Evolutionary conservation across 2,797 vertebrate genomes (phyloP), one percentile per base, ranked within the genome.

Genomic region (Spinibarbus caldwelli): DNA sequence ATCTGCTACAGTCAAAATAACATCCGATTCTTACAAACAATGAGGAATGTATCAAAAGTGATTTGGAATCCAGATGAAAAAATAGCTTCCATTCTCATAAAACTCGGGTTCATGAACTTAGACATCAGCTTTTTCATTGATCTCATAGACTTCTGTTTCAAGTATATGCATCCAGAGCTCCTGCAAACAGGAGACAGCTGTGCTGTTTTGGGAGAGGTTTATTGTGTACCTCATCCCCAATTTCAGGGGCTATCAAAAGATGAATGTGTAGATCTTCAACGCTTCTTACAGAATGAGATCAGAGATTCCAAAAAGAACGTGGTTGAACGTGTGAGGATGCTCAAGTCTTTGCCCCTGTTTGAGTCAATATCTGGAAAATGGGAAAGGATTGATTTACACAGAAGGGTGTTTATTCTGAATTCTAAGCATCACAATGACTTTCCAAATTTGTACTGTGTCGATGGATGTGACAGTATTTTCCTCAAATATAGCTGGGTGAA

Each of bases 321-420:
- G 3, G 41, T 86, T 21, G 75, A 86, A 0, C 90, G 91, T 80
- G 59, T 89, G 45, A 87, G 5, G 15, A 93, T 93, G 41, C 86
- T 96, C 0, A 94, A 85, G 87, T 94, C 94, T 8, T 88, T 96
- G 57, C 95, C 95, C 26, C 62, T 96, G 80, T 96, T 95, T 93
- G 90, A 94, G 92, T 94, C 93, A 3, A 86, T 91, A 67, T 43
- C 78, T 2, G 91, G 91, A 52, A 41, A 84, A 0, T 75, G 92
- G 26, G 90, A 93, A 3, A 89, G 82, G 4, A 93, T 96, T 67
- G 89, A 92, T 87, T 89, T 73, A 62, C 6, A 52, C 0, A 68
- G 34, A 26, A 36, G 21, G 6, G 88, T 94, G 0, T 94, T 90
- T 14, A 41, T 95, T 38, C 89, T 95, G 12, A 47, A 87, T 0